Percentiles rank a stretch among this genome's conserved stretches.
Evolutionary conservation across 2,113 vertebrate genomes (phyloP).

Genomic region (Mirza zaza): DNA sequence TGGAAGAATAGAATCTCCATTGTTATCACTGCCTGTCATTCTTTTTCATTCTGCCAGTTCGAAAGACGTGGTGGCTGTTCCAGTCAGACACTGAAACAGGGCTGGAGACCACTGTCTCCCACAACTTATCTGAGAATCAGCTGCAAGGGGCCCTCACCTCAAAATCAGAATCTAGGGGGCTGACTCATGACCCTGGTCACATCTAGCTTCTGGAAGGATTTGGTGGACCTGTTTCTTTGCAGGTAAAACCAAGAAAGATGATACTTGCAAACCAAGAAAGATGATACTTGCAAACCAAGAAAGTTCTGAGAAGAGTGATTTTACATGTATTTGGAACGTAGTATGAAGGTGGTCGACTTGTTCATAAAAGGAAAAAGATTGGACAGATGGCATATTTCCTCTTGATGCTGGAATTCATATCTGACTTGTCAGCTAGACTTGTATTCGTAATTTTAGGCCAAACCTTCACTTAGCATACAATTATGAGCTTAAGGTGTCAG

Average conservation of each 20-base stretch:
- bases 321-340: conserved; percentile 18
- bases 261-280: background rate
- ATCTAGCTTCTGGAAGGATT: background rate
- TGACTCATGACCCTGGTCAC: background rate
- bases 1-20: background rate
- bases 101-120: background rate
- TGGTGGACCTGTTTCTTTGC: background rate
- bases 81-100: background rate
- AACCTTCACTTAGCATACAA: conserved; percentile 61
- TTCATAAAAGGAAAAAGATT: background rate
- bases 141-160: background rate
- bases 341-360: background rate
- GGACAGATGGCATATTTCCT: conserved; percentile 25
- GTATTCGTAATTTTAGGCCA: conserved; percentile 39
- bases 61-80: background rate
- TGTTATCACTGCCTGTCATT: background rate
- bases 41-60: background rate
- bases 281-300: background rate
- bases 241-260: background rate
- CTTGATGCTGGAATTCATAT: conserved; percentile 39
- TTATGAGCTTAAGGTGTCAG: conserved; percentile 72
- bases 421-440: background rate
- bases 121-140: background rate
- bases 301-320: conserved; percentile 38
- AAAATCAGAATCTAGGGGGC: background rate